Evolutionary conservation across 23 tunicate species (phyloP), one percentile per base, ranked within the genome.

Genomic region (Halocynthia roretzi): DNA sequence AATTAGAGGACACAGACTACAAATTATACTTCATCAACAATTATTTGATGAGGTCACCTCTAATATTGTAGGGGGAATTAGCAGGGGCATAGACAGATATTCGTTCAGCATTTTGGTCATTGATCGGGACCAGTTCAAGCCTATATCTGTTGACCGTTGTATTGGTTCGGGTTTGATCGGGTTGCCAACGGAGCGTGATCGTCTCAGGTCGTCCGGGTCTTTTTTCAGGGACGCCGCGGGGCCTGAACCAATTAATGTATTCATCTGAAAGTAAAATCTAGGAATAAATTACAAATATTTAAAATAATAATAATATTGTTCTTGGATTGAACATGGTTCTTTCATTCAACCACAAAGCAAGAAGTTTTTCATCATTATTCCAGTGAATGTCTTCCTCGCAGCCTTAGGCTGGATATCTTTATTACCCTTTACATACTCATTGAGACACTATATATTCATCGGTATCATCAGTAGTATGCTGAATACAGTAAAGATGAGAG

Each of bases 61-160:
- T 40, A 52, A 74, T 74, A 54, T 74, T 54, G 9, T 8, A 12
- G 78, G 49, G 50, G 14, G 60, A 62, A 56, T 22, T 53, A 0
- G 60, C 31, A 4, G 64, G 78, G 14, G 56, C 62, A 53, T 54
- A 74, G 31, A 44, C 20, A 18, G n/a, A 17, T 8, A 74, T 74
- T 52, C 23, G 55, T 74, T 48, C 56, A 14, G 78, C 78, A 74
- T 19, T 74, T 12, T 40, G 49, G 21, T 74, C 62, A 74, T 74
- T 74, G 61, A 74, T 74, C 10, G 78, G 78, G 19, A 74, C 78
- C 78, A 74, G 56, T 74, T 74, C 78, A 8, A 74, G 48, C 2
- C 78, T 40, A 20, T 54, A 54, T 18, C 78, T 74, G 49, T 74
- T 22, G 10, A 74, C 64, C 11, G 60, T 53, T 10, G 55, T 14